Base-by-base conservation (phyloP, 2,888 invertebrate species). In the Cremastinae sp. region DNA sequence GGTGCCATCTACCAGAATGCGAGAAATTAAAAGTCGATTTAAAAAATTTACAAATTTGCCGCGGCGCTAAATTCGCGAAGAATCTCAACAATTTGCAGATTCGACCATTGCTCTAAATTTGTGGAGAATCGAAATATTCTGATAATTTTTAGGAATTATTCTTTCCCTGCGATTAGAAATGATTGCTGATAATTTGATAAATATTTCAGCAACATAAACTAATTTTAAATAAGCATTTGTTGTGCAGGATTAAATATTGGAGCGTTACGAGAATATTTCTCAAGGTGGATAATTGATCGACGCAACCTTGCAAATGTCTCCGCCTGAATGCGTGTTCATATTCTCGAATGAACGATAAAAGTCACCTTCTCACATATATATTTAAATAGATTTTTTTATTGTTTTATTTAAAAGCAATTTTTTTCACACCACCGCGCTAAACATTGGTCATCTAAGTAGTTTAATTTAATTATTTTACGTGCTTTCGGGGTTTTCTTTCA, bases 401-500 rank as follows among this genome's bases (percentile, higher is more conserved):
- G n/a, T 62, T 68, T 66, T 68, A 85, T 87, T 88, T 87, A 73
- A 78, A 86, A 87, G 86, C 86, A 82, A 38, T 47, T 56, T 66
- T 65, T 86, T 81, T 85, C 83, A 81, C 83, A 86, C 83, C 81
- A 84, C 82, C 80, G 82, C 79, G 83, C 84, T 87, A 86, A 82
- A 86, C 82, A 85, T 80, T 81, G 81, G 73, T 69, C 58, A 69
- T 81, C 83, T 85, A 82, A 78, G 79, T 83, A 84, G 79, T 84
- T 81, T 83, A 86, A 85, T 86, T 81, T n/a, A n/a, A n/a, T n/a
- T n/a, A 84, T 81, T 81, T 78, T 28, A 65, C 28, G 51, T 54
- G 34, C 18, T 53, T 18, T 18, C 49, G 47, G 10, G 36, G 14
- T 43, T 49, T 41, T 18, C 18, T 54, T 49, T n/a, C n/a, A n/a